Evolutionary conservation across 2,113 vertebrate genomes (phyloP).

Genomic region (Lutjanus erythropterus): DNA sequence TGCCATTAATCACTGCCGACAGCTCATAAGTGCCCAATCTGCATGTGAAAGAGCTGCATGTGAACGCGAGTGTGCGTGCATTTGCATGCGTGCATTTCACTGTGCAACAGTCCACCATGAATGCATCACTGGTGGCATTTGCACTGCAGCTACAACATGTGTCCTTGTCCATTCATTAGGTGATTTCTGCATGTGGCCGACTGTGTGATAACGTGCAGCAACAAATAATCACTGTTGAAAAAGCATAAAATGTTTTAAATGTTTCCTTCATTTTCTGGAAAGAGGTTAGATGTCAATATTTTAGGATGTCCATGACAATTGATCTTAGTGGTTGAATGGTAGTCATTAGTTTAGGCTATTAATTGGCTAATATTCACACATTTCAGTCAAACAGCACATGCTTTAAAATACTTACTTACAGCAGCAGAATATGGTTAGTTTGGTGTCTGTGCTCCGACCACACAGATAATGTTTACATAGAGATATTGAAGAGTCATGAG

Average conservation of each 20-base stretch:
- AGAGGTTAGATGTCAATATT: too few species aligned
- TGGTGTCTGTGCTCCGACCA: too few species aligned
- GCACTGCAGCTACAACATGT: constrained; percentile 17
- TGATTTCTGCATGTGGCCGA: constrained; percentile 1
- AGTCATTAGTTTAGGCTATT: too few species aligned
- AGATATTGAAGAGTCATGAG: too few species aligned
- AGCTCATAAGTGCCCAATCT: constrained; percentile 81
- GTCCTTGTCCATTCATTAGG: constrained; percentile 35
- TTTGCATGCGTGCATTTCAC: constrained; percentile 52
- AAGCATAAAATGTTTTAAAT: constrained; percentile 13
- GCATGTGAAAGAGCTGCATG: constrained; percentile 82
- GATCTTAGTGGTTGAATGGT: too few species aligned
- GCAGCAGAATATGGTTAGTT: too few species aligned
- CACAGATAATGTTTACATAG: too few species aligned
- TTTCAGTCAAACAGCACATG: too few species aligned
- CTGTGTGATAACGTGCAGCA: constrained; percentile 1
- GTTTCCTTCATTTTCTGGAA: not conserved
- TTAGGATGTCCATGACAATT: too few species aligned
- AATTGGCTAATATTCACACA: too few species aligned
- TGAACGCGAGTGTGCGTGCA: too few species aligned
- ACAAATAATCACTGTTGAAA: constrained; percentile 1
- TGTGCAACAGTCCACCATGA: constrained; percentile 35
- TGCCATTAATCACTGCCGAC: constrained; percentile 83
- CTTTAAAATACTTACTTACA: too few species aligned
- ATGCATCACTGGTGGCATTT: constrained; percentile 46